Evolutionary conservation across 2,797 vertebrate species (phyloP).

Genomic region (Lepus townsendii): DNA sequence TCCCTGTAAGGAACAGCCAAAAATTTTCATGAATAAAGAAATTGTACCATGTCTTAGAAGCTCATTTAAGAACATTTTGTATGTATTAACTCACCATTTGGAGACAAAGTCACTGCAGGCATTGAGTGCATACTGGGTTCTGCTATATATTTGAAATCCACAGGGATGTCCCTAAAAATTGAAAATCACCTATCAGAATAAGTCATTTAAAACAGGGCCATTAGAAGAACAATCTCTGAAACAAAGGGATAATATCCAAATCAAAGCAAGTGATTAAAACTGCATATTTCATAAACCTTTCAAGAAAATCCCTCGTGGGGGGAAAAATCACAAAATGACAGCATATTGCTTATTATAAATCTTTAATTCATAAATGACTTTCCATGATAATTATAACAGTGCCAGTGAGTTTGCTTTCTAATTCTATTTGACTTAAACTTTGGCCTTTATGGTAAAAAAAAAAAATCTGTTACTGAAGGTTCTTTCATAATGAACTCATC

Average conservation of each 20-base stretch:
- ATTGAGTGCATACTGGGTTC: slow-evolving; percentile 99
- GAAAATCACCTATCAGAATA: slow-evolving; percentile 77
- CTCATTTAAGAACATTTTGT: slow-evolving; percentile 34
- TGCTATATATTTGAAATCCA: slow-evolving; percentile 99
- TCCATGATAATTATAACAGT: slow-evolving; percentile 24
- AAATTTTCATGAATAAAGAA: background rate
- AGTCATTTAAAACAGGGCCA: slow-evolving; percentile 53
- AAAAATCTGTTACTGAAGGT: slow-evolving; percentile 9
- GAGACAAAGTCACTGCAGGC: slow-evolving; percentile 98
- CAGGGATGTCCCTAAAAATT: slow-evolving; percentile 97
- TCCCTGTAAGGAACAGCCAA: background rate
- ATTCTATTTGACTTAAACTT: slow-evolving; percentile 41
- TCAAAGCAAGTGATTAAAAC: slow-evolving; percentile 40
- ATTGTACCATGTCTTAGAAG: background rate
- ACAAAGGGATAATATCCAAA: slow-evolving; percentile 24
- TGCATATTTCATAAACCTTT: slow-evolving; percentile 42
- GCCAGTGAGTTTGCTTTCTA: slow-evolving; percentile 29
- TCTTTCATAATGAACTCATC: slow-evolving; percentile 45
- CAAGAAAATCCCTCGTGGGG: background rate
- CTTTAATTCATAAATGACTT: slow-evolving; percentile 58
- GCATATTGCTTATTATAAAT: slow-evolving; percentile 2
- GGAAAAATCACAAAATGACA: slow-evolving; percentile 56
- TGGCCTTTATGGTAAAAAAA: slow-evolving; percentile 53
- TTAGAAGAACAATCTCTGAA: slow-evolving; percentile 58
- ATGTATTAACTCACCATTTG: slow-evolving; percentile 93